A percentile compares a stretch with the other conserved stretches of the same genome.
These are phyloP conservation scores for Hetaerina americana DNA, from an alignment of 1,140 invertebrate genomes.

Conservation along the genomic window DNA sequence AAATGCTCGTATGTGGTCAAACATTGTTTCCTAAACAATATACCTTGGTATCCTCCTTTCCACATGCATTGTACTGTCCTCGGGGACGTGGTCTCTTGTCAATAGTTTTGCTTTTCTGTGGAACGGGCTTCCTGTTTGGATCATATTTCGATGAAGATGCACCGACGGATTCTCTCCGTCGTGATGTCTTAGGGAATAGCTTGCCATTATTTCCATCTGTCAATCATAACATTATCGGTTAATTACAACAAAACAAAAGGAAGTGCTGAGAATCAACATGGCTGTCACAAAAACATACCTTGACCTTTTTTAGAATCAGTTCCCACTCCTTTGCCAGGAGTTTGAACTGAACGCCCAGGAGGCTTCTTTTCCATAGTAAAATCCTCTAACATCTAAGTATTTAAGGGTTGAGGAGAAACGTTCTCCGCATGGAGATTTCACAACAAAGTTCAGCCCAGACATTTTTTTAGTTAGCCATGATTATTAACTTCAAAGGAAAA, in stretches of 20 bases:
- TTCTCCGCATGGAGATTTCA: slow-evolving; percentile 57
- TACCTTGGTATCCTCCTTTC: slow-evolving; percentile 58
- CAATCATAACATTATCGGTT: slow-evolving; percentile 13
- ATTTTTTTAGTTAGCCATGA: slow-evolving; percentile 68
- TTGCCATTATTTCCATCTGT: slow-evolving; percentile 42
- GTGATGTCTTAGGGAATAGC: slow-evolving; percentile 43
- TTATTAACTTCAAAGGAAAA: slow-evolving; percentile 42
- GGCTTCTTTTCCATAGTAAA: slow-evolving; percentile 59
- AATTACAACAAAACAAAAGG: not conserved
- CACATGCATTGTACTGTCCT: slow-evolving; percentile 45
- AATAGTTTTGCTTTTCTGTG: slow-evolving; percentile 44
- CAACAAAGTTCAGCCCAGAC: slow-evolving; percentile 47
- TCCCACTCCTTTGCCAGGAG: slow-evolving; percentile 42
- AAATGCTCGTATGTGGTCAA: too few relatives aligned
- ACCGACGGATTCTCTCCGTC: slow-evolving; percentile 44
- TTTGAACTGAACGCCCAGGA: slow-evolving; percentile 42
- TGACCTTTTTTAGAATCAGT: slow-evolving; percentile 53
- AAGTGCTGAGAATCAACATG: not conserved
- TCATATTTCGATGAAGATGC: slow-evolving; percentile 41
- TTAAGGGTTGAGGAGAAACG: slow-evolving; percentile 31
- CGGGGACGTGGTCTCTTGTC: slow-evolving; percentile 65
- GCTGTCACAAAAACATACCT: slow-evolving; percentile 36
- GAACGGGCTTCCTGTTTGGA: slow-evolving; percentile 40
- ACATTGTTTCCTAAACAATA: slow-evolving; percentile 4
- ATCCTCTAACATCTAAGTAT: slow-evolving; percentile 31